phyloP scores from a whole-genome alignment of 30 jellyfish, hydroid and myxozoan genomes.

The Haliclystus octoradiatus region DNA sequence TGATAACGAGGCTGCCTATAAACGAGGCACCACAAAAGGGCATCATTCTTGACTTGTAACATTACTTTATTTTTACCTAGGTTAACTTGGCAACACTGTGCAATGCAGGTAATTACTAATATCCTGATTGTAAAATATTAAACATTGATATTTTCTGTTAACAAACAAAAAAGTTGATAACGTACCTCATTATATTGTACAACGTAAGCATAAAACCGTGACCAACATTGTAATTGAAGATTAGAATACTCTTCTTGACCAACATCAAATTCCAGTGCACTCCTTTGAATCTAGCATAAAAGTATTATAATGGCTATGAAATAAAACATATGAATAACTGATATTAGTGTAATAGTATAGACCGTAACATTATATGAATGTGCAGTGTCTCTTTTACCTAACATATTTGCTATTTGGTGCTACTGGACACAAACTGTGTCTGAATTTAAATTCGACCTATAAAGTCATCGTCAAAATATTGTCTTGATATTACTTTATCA shows the following conservation, averaged over 20 bases:
- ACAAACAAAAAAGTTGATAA: no score
- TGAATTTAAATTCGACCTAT: no score
- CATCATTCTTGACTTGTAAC: not conserved
- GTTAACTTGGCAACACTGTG: not conserved
- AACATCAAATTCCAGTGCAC: slow-evolving; percentile 27
- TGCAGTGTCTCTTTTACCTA: no score
- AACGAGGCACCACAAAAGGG: no score
- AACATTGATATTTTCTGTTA: no score
- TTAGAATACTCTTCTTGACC: slow-evolving; percentile 42
- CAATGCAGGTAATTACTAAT: not conserved
- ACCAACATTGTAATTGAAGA: slow-evolving; percentile 81
- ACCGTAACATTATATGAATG: no score
- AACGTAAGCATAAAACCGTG: slow-evolving; percentile 60
- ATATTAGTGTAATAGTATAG: no score
- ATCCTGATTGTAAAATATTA: not conserved
- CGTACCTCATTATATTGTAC: slow-evolving; percentile 80
- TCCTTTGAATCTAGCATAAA: slow-evolving; percentile 40
- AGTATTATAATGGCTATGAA: not conserved
- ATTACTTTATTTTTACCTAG: not conserved
- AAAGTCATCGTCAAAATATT: no score
- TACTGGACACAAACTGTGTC: no score
- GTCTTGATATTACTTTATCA: not conserved
- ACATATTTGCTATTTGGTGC: no score
- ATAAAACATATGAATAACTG: not conserved
- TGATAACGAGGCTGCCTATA: no score